Base-by-base conservation (phyloP, 2,888 invertebrate species). In the Idaea biselata region DNA sequence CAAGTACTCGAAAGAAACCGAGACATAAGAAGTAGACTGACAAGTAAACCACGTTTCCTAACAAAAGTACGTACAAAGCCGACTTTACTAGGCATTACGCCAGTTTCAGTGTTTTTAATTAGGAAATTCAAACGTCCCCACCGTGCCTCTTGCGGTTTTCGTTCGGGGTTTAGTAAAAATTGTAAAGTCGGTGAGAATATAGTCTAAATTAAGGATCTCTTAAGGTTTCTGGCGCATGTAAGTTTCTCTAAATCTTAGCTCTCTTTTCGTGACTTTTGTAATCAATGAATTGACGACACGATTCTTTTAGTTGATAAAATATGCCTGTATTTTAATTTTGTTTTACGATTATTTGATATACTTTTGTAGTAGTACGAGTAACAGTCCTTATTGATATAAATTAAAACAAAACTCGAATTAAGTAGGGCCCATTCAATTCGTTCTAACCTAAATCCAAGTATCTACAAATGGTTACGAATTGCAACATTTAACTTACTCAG, bases 1-100 rank as follows among this genome's bases (percentile, higher is more conserved):
- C 73, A 96, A 95, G 81, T 96, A 94, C 85, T 94, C 95, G 77
- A 97, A 96, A 87, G 97, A 97, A 89, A 96, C 96, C 63, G 97
- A 97, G 89, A 96, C 97, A 89, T 97, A 96, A 94, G 78, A 70
- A 64, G 63, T 67, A 63, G 31, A 57, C 59, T 63, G 62, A 60
- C 65, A 61, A 68, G 59, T 31, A 44, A 44, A 44, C 44, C 5
- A 44, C 17, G 56, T 56, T 17, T 56, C 56, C 17, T 55, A 55
- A 16, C 18, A 56, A 44, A 25, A 18, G 56, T 56, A 56, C 18
- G 18, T 56, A 18, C 17, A 44, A 44, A 44, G 44, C 44, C 44
- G 44, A 44, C 44, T 44, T 44, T 44, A 44, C 14, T 14, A 44
- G 44, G 44, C 44, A 44, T 44, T 44, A 44, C 44, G 6, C 44